phyloP scores from a whole-genome alignment of 2,888 invertebrate genomes.

The Diabrotica balteata region DNA sequence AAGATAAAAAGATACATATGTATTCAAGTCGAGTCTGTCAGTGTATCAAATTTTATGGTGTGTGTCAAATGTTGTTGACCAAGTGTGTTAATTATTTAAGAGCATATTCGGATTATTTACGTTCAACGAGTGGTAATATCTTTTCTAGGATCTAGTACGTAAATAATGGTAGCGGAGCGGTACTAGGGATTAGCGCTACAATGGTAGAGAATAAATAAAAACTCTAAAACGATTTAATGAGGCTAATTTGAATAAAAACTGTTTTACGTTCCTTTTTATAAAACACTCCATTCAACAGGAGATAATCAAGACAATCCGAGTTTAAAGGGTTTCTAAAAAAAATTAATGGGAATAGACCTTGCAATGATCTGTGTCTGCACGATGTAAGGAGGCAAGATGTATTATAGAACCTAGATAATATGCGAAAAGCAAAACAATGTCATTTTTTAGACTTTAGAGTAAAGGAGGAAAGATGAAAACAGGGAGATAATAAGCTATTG shows the following conservation, averaged over 20 bases:
- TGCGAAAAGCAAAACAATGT: too few relatives aligned
- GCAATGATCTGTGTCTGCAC: too few relatives aligned
- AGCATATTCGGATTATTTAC: slow-evolving; percentile 8
- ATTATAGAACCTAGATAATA: too few relatives aligned
- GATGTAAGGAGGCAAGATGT: too few relatives aligned
- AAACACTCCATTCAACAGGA: too few relatives aligned
- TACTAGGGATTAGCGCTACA: slow-evolving; percentile 3
- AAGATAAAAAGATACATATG: slow-evolving; percentile 7
- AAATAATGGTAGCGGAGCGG: not conserved
- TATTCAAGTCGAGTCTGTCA: not conserved
- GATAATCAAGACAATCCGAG: too few relatives aligned
- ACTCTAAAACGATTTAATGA: not conserved
- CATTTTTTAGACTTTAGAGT: too few relatives aligned
- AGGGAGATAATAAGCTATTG: too few relatives aligned
- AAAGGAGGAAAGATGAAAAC: too few relatives aligned
- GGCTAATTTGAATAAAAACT: not conserved
- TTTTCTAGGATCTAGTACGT: not conserved
- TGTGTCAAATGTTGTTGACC: slow-evolving; percentile 13
- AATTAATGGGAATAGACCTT: too few relatives aligned
- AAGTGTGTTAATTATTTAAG: slow-evolving; percentile 10
- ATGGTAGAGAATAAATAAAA: slow-evolving; percentile 3
- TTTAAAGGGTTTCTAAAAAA: too few relatives aligned
- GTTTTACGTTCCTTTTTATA: not conserved
- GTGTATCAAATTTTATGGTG: slow-evolving; percentile 2
- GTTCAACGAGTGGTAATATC: not conserved